Conservation (phyloP, 1,140 invertebrate species). For the Mizuhopecten yessoensis region DNA sequence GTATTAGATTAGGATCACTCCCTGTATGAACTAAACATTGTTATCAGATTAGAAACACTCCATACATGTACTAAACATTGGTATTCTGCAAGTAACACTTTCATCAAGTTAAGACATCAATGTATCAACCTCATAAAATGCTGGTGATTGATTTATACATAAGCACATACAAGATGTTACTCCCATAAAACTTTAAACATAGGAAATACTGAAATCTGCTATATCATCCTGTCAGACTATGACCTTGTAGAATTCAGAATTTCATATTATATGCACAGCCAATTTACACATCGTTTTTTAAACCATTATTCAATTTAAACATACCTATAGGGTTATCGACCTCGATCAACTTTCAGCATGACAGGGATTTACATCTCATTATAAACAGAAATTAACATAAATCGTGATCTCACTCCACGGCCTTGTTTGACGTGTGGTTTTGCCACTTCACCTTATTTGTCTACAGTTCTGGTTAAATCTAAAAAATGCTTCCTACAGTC, state of each 20-base stretch:
- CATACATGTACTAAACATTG: too few relatives aligned
- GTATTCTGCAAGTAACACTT: too few relatives aligned
- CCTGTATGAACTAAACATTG: too few relatives aligned
- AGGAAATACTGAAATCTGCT: not conserved
- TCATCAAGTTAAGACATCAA: not conserved
- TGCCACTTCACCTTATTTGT: not conserved
- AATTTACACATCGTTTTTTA: not conserved
- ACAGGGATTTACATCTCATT: slow-evolving; percentile 4
- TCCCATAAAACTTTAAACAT: not conserved
- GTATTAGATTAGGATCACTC: too few relatives aligned
- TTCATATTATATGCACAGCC: not conserved
- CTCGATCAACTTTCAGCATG: not conserved
- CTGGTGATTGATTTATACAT: not conserved
- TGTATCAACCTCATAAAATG: not conserved
- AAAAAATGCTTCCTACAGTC: not conserved
- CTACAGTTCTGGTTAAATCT: not conserved
- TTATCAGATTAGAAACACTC: too few relatives aligned
- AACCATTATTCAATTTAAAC: not conserved
- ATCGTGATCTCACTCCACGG: not conserved
- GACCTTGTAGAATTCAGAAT: not conserved
- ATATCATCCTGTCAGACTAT: not conserved
- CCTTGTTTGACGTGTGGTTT: slow-evolving; percentile 9
- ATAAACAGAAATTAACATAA: not conserved
- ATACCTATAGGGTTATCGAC: not conserved
- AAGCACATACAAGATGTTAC: not conserved